phyloP scores from a whole-genome alignment of 2,888 invertebrate genomes.

The Orthosia cruda region DNA sequence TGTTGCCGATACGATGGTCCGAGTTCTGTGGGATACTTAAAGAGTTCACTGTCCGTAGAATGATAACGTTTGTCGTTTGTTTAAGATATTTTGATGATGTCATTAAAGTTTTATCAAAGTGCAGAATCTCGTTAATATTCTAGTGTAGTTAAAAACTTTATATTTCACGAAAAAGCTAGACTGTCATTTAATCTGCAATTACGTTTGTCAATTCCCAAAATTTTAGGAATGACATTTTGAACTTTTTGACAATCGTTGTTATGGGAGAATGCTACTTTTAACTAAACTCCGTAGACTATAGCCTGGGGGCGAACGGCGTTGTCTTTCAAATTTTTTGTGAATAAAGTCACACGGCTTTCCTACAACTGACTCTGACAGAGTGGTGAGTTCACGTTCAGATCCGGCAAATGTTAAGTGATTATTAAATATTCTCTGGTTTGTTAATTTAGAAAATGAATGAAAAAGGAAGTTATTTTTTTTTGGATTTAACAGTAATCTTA shows the following conservation, averaged over 20 bases:
- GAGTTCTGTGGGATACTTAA: neutral
- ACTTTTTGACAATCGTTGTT: too few species aligned
- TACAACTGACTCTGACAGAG: neutral
- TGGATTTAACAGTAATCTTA: neutral
- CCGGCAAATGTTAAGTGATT: neutral
- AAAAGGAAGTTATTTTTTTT: neutral
- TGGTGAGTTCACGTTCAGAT: neutral
- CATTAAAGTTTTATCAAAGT: slow-evolving; percentile 1
- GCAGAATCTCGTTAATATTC: neutral
- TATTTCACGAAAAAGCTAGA: too few species aligned
- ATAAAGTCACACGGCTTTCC: neutral
- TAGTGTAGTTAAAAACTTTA: neutral
- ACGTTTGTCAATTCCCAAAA: too few species aligned
- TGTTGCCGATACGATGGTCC: neutral
- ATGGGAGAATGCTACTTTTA: too few species aligned
- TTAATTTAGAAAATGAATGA: neutral
- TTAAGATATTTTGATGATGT: neutral
- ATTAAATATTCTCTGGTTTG: neutral
- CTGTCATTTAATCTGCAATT: too few species aligned
- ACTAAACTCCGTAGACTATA: too few species aligned
- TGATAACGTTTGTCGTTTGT: slow-evolving; percentile 38
- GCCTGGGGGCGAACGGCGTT: too few species aligned
- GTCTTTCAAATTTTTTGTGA: too few species aligned
- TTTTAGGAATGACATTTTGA: too few species aligned
- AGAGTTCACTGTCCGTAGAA: slow-evolving; percentile 42